Evolutionary conservation across 2,113 vertebrate species (phyloP), one percentile per base, ranked within the genome.

Genomic region (Leucoraja erinaceus): DNA sequence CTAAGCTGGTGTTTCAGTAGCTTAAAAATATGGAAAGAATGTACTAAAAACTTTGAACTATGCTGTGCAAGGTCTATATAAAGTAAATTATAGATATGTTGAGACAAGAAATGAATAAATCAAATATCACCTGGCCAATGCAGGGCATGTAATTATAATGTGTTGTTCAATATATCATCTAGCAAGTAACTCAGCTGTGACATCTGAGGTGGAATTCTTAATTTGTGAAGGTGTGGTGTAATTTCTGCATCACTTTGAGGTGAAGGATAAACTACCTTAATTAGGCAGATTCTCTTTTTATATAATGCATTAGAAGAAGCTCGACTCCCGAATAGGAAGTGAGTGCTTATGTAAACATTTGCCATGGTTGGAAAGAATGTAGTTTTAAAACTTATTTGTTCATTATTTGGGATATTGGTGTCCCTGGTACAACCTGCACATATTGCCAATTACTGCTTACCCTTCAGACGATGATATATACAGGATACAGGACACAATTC

Each of bases 121-220:
- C 83, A 63, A 66, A n/a, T n/a, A 63, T 31, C 59, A 5, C 25
- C 4, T 10, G n/a, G 59, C 14, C 28, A 66, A 33, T 88, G 28
- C 12, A 18, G n/a, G 61, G 11, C 28, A 88, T 88, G 83, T 31
- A 88, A 88, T 88, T 88, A 88, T 66, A 11, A 8, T 63, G 59
- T 31, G 18, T 63, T 33, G 28, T 88, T 88, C 83, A 88, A 88
- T 33, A 88, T 66, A 88, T 63, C 83, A 63, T 88, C 14, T 31
- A 63, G 56, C 28, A 16, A 63, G 59, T n/a, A 88, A 88, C 28
- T 31, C 59, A 66, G 5, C 12, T 12, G n/a, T 31, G 59, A 16
- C 14, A 33, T 31, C 59, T 63, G 14, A 63, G 83, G 59, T n/a
- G 59, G n/a, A 88, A 63, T 63, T 59, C 22, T 25, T 83, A 83